These are phyloP conservation scores for Drosophila quasianomalipes DNA, from an alignment of 2,888 invertebrate genomes.

Conservation along the genomic window DNA sequence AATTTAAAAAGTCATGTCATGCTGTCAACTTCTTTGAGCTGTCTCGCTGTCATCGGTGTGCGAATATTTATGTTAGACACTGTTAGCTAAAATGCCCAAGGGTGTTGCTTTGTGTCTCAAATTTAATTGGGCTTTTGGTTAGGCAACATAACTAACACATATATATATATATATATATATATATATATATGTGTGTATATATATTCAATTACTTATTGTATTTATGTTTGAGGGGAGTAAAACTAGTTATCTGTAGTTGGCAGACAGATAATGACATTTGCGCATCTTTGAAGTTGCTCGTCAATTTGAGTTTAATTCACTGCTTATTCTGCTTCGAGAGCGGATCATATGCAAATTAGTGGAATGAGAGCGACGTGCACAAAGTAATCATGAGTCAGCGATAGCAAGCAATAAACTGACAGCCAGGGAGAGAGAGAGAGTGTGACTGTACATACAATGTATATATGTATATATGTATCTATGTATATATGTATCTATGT, in stretches of 20 bases:
- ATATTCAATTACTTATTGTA: neutral
- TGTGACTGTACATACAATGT: neutral
- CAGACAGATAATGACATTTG: conserved; percentile 40
- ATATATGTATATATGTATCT: neutral
- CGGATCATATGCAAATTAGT: conserved; percentile 61
- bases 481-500: neutral
- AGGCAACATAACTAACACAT: neutral
- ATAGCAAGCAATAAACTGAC: conserved; percentile 15
- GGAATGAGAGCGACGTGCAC: conserved; percentile 12
- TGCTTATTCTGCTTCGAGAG: conserved; percentile 41
- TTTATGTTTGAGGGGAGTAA: neutral
- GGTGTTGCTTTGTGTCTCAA: neutral
- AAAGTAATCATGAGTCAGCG: conserved; percentile 34
- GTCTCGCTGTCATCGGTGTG: neutral
- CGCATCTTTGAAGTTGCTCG: conserved; percentile 39
- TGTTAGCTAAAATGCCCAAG: neutral
- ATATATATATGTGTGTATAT: neutral
- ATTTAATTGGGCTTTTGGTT: neutral
- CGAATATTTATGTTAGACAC: neutral
- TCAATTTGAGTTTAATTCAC: conserved; percentile 63
- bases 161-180: neutral
- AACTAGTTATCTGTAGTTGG: conserved; percentile 1
- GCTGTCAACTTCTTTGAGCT: neutral
- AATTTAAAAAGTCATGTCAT: neutral
- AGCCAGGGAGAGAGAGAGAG: neutral